Evolutionary conservation across 1,140 invertebrate species (phyloP).

Genomic region (Penaeus chinensis): DNA sequence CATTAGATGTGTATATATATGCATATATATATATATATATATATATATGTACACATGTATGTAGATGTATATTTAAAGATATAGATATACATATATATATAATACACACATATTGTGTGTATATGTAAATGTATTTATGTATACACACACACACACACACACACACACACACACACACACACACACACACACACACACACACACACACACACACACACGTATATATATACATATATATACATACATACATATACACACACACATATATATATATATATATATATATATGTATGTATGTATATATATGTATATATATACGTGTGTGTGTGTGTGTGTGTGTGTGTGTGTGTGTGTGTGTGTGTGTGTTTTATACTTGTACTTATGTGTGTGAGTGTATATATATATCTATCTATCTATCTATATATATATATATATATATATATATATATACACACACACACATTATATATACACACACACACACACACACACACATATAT

Average conservation of each 20-base stretch:
- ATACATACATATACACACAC: too few relatives aligned
- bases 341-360: conserved; percentile 18
- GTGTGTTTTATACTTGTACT: neutral
- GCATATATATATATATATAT: too few relatives aligned
- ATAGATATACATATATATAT: too few relatives aligned
- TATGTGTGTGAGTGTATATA: conserved; percentile 29
- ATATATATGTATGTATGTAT: neutral
- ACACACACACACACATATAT: conserved; percentile 21
- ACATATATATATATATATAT: too few relatives aligned
- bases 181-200: neutral
- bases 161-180: neutral
- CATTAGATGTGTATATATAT: neutral
- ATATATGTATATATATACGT: neutral
- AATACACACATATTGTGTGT: too few relatives aligned
- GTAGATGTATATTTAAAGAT: too few relatives aligned
- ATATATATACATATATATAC: neutral
- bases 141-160: too few relatives aligned
- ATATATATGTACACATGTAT: neutral
- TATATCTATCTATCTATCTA: conserved; percentile 16
- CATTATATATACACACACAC: conserved; percentile 17
- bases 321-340: neutral
- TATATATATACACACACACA: conserved; percentile 27
- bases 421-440: conserved; percentile 26
- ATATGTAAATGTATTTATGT: too few relatives aligned
- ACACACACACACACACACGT: neutral